These are phyloP conservation scores for Xiphophorus couchianus DNA, from an alignment of 2,113 vertebrate species.

Conservation along the genomic window DNA sequence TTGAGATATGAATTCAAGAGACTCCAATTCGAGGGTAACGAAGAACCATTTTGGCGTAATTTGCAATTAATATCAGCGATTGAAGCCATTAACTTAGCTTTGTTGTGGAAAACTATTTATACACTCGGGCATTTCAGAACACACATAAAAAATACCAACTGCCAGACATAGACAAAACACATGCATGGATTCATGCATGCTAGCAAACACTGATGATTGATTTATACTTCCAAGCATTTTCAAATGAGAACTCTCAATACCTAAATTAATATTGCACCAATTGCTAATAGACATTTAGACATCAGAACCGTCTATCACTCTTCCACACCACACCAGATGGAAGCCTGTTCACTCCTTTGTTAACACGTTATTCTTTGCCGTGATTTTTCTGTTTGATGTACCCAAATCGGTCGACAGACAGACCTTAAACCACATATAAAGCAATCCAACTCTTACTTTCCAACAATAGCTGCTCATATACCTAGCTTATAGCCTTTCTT, in stretches of 20 bases:
- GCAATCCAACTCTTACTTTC: constrained; percentile 36
- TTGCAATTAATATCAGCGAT: constrained; percentile 72
- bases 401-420: constrained; percentile 46
- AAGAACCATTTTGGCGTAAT: constrained; percentile 59
- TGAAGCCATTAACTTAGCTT: constrained; percentile 75
- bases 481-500: constrained; percentile 38
- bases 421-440: constrained; percentile 50
- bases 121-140: constrained; percentile 26
- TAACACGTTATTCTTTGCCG: constrained; percentile 37
- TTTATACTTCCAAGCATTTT: constrained; percentile 1
- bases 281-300: constrained; percentile 34
- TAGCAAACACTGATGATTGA: neutral
- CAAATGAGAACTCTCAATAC: constrained; percentile 6
- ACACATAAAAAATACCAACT: constrained; percentile 2
- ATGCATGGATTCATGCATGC: neutral
- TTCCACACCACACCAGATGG: constrained; percentile 57
- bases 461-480: constrained; percentile 40
- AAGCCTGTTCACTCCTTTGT: constrained; percentile 56
- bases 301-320: constrained; percentile 27
- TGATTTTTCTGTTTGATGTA: constrained; percentile 46
- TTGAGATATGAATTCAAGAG: constrained; percentile 48
- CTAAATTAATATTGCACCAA: constrained; percentile 37
- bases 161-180: neutral
- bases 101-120: constrained; percentile 65
- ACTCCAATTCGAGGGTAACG: constrained; percentile 58